phyloP scores from a whole-genome alignment of 2,113 vertebrate genomes.

The Pristiophorus japonicus region DNA sequence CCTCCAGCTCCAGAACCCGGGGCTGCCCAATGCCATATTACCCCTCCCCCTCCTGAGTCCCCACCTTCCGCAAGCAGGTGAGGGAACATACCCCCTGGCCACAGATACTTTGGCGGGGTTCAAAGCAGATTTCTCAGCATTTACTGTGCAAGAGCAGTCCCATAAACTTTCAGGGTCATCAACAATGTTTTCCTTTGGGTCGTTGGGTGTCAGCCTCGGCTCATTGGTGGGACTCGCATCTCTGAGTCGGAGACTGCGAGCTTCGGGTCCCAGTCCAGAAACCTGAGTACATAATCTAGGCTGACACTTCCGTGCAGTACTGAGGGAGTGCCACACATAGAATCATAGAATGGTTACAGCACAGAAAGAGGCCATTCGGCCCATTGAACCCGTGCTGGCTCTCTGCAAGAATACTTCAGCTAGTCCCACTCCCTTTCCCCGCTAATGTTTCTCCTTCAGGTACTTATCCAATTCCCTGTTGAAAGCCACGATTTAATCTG shows the following conservation, averaged over 20 bases:
- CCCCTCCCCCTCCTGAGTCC: no score
- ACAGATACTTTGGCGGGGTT: neutral
- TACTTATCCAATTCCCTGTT: no score
- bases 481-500: no score
- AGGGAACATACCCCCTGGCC: no score
- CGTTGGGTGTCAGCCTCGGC: neutral
- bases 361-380: no score
- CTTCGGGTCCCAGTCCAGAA: neutral
- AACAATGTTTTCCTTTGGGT: neutral
- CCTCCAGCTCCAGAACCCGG: no score
- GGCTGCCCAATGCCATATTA: neutral
- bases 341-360: no score
- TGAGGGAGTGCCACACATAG: neutral
- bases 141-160: neutral
- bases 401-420: no score
- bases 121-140: neutral
- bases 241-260: neutral
- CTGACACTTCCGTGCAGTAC: neutral
- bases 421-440: no score
- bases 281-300: neutral
- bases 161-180: neutral
- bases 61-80: no score
- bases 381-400: no score
- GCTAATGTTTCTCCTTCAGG: no score
- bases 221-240: neutral